Evolutionary conservation across 1,140 invertebrate genomes (phyloP), one percentile per base, ranked within the genome.

Genomic region (Solenopsis invicta): DNA sequence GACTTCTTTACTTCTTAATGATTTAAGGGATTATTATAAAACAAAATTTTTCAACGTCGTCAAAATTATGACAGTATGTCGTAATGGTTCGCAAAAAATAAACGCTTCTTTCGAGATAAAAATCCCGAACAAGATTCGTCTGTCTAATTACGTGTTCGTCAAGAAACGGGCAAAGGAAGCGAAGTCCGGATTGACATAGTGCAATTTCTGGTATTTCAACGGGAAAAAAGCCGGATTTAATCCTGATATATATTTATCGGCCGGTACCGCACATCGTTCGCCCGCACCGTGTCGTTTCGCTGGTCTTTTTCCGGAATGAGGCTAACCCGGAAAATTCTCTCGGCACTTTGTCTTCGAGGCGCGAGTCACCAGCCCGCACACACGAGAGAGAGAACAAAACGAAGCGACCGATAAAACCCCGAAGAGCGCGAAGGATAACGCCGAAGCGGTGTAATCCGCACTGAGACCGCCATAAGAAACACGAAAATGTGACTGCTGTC

Each of bases 311-410:
- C 87, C 74, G 69, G 76, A 74, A 85, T 81, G 69, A 37, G 48
- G 54, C 76, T 89, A 89, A 87, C 88, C 88, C 71, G 80, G 87
- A 89, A 89, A 89, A 89, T 89, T 86, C 71, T 41, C 71, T 84
- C n/a, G 64, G 72, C 56, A 82, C 88, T 88, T 85, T 88, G 88
- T 86, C 74, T 78, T 75, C 61, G 75, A 59, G 75, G 56, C 61
- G 74, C 61, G 74, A 78, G 71, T 78, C 82, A 85, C 74, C 75
- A 54, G 41, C 41, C 54, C 69, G 69, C 41, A 37, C 80, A 48
- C 9, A n/a, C n/a, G n/a, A n/a, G 41, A 48, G 37, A 37, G 74
- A 5, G 64, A 69, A 59, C 78, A 81, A 74, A 84, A 84, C 80
- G 54, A 84, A 62, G 18, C 56, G 80, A 5, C 80, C 67, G 80